Evolutionary conservation across 2,797 vertebrate species (phyloP).

Genomic region (Petrocephalus schoutedeni): DNA sequence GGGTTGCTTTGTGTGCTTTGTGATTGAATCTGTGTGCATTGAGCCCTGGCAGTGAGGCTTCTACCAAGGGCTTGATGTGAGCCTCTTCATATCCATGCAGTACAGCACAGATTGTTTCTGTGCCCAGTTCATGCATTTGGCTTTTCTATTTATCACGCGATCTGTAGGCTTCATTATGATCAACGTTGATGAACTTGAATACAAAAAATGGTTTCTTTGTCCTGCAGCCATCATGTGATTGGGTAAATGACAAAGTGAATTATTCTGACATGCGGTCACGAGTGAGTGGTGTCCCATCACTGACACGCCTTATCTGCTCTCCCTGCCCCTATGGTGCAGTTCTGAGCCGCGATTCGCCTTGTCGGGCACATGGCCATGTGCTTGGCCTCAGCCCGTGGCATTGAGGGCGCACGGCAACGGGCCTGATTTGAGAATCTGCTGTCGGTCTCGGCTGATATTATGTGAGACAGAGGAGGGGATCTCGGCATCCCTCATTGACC

Average conservation of each 20-base stretch:
- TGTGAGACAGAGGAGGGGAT: neutral
- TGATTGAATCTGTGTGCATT: slow-evolving; percentile 32
- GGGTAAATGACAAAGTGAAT: slow-evolving; percentile 29
- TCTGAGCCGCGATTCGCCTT: neutral
- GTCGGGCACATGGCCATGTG: neutral
- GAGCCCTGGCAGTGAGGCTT: slow-evolving; percentile 43
- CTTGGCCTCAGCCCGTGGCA: neutral
- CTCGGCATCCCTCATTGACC: neutral
- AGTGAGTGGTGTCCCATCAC: slow-evolving; percentile 54
- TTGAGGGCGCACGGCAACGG: neutral
- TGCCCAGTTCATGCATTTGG: slow-evolving; percentile 31
- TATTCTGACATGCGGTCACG: slow-evolving; percentile 27
- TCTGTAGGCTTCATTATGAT: neutral
- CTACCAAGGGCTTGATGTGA: slow-evolving; percentile 43
- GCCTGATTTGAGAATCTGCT: neutral
- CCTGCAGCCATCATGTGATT: slow-evolving; percentile 38
- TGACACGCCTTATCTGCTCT: slow-evolving; percentile 53
- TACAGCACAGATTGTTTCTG: slow-evolving; percentile 31
- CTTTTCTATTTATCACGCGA: neutral
- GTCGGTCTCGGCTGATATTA: neutral
- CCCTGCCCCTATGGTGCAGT: slow-evolving; percentile 18
- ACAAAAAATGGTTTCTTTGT: slow-evolving; percentile 38
- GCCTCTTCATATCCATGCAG: slow-evolving; percentile 49
- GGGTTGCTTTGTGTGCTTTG: neutral
- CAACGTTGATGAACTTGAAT: slow-evolving; percentile 60